These are phyloP conservation scores for Sarcophilus harrisii DNA, from an alignment of 2,797 vertebrate genomes.

Conservation along the genomic window DNA sequence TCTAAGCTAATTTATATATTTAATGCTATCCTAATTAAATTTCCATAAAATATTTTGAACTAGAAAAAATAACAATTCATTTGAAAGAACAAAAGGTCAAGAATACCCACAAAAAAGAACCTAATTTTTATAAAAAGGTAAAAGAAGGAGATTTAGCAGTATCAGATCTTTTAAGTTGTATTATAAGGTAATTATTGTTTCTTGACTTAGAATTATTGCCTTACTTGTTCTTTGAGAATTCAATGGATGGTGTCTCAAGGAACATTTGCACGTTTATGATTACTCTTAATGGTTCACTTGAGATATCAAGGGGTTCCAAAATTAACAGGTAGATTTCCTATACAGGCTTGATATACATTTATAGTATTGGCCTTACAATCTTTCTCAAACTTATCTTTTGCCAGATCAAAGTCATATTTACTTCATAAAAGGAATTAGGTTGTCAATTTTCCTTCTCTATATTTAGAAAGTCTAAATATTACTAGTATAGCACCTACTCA, in stretches of 20 bases:
- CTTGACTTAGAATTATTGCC: neutral
- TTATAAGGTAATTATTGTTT: neutral
- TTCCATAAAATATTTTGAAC: neutral
- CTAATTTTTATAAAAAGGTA: neutral
- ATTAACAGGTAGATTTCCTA: neutral
- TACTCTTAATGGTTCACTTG: neutral
- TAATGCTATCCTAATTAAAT: neutral
- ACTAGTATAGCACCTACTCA: neutral
- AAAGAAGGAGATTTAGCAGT: neutral
- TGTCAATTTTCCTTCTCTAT: neutral
- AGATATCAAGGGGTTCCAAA: neutral
- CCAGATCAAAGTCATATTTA: neutral
- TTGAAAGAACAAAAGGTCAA: neutral
- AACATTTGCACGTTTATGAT: neutral
- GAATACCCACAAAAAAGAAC: neutral
- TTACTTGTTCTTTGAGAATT: neutral
- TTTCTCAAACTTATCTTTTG: neutral
- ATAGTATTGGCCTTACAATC: neutral
- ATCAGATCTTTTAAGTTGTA: neutral
- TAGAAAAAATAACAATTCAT: neutral
- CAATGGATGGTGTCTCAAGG: neutral
- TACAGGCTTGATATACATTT: neutral
- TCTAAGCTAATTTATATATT: neutral
- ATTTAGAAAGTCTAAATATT: neutral
- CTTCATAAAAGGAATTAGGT: neutral